Base-by-base conservation (phyloP, 2,888 invertebrate genomes). In the Heliconius cydno region DNA sequence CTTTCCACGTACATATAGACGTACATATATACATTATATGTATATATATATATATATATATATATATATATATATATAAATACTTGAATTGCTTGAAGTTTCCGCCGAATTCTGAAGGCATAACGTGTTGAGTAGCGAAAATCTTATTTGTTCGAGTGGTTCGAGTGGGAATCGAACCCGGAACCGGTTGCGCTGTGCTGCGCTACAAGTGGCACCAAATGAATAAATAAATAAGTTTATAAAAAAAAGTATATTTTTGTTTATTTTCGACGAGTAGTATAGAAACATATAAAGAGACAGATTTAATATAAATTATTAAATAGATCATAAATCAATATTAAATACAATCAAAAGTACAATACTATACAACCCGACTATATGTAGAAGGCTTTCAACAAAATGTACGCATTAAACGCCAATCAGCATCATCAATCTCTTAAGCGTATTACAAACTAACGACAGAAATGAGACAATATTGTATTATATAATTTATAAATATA, bases 401-500 rank as follows among this genome's bases (percentile, higher is more conserved):
- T 68, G 67, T 65, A 63, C 74, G 63, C 63, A 75, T 75, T 75
- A 71, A 77, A 77, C 34, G 68, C 76, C 68, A 77, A 76, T 68
- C 68, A 76, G 67, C 46, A 65, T 77, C 60, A 77, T 77, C 71
- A 71, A 77, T 77, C 71, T 77, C 57, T 70, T 4, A 52, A 60
- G 57, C 75, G 19, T 15, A 19, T 71, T 10, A 38, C 66, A 41
- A 57, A 63, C 77, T 52, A 25, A 60, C 70, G 38, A 38, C 25
- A 19, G 34, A 1, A n/a, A 6, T n/a, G 7, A 52, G 52, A 19
- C 52, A 52, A 19, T 52, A 52, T 52, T 52, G 15, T 52, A 52
- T 38, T 38, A 38, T 38, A 38, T 38, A 10, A 52, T 52, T 19
- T 52, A 19, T 52, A 6, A 52, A 52, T 19, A 52, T 7, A 19